phyloP scores from a whole-genome alignment of 2,113 vertebrate species.

The Stomatorhinus ivindoensis region DNA sequence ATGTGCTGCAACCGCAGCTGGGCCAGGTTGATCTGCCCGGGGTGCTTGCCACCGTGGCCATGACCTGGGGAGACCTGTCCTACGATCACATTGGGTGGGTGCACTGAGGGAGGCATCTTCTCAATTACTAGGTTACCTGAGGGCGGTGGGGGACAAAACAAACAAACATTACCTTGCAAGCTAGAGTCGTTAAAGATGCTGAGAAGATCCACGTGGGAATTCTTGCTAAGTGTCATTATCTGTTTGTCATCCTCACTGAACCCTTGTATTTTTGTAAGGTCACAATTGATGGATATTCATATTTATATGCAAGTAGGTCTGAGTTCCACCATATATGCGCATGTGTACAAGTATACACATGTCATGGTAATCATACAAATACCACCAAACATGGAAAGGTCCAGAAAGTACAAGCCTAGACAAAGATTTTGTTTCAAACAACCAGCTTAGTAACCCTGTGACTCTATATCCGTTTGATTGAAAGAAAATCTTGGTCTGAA shows the following conservation, averaged over 20 bases:
- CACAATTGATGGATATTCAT: neutral
- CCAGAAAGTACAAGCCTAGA: neutral
- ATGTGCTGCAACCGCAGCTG: constrained; percentile 94
- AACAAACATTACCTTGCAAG: neutral
- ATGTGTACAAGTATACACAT: neutral
- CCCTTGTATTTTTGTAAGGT: neutral
- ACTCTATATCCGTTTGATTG: neutral
- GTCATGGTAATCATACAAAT: neutral
- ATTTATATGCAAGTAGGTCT: neutral
- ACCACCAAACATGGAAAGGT: neutral
- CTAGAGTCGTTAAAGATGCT: neutral
- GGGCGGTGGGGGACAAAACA: neutral
- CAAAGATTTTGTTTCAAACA: neutral
- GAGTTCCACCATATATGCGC: neutral
- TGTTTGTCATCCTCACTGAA: neutral
- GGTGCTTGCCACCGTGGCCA: constrained; percentile 74
- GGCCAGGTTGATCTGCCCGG: constrained; percentile 91
- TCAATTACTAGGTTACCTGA: constrained; percentile 92
- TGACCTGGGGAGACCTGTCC: constrained; percentile 80
- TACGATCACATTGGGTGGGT: constrained; percentile 77
- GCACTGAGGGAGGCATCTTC: constrained; percentile 75
- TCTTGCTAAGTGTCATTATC: neutral
- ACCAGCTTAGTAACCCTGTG: neutral
- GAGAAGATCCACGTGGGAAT: neutral
- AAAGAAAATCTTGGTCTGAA: neutral